phyloP scores from a whole-genome alignment of 92 coral and sea anemone species.

The Meandrina meandrites region DNA sequence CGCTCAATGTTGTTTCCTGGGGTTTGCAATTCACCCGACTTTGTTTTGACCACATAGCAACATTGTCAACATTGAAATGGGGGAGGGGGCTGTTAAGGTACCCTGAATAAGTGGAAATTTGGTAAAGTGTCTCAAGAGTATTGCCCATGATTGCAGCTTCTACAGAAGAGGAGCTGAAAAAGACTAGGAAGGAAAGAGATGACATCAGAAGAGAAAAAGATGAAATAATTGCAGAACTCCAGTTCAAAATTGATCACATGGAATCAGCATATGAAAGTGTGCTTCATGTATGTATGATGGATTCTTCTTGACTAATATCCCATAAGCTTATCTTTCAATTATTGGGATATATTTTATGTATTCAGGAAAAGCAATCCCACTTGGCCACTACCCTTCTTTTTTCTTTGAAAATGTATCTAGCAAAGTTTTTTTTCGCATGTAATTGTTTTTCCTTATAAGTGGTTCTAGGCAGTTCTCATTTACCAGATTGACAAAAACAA shows the following conservation, averaged over 20 bases:
- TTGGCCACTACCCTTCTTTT: no score
- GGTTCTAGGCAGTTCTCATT: neutral
- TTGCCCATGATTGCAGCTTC: constrained; percentile 71
- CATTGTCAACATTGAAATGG: no score
- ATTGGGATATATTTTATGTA: neutral
- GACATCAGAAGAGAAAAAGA: constrained; percentile 93
- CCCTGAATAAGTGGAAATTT: no score
- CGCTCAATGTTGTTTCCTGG: no score
- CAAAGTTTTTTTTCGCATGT: no score
- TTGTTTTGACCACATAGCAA: no score
- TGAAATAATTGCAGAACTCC: constrained; percentile 91
- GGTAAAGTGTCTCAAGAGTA: no score
- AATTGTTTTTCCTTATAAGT: no score
- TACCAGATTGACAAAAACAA: neutral
- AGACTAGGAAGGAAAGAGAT: constrained; percentile 91
- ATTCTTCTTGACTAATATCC: no score
- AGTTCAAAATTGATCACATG: constrained; percentile 95
- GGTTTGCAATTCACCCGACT: no score
- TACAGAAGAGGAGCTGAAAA: constrained; percentile 84
- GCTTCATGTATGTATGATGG: constrained; percentile 79
- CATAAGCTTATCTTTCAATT: neutral
- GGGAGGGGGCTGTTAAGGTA: no score
- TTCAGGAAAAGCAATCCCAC: neutral
- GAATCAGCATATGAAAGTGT: constrained; percentile 98
- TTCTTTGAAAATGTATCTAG: no score